A percentile compares a stretch with the other conserved stretches of the same genome.
Evolutionary conservation across 2,113 vertebrate species (phyloP).

Genomic region (Camelus bactrianus): DNA sequence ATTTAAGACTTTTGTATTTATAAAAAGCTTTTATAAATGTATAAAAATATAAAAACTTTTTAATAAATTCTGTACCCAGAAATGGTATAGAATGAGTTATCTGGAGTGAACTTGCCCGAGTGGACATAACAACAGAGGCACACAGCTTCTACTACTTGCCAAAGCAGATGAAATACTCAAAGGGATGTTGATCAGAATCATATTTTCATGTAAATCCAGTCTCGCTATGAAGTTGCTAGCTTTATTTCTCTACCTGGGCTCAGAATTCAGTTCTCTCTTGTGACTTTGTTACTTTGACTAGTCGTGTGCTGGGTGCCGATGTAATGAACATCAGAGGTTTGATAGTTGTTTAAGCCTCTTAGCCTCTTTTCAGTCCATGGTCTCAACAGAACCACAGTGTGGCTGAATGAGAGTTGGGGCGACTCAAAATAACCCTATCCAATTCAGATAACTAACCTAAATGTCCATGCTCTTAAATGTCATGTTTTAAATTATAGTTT

Average conservation of each 20-base stretch:
- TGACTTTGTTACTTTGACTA: not conserved
- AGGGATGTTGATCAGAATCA: not conserved
- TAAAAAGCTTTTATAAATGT: not conserved
- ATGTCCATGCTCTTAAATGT: not conserved
- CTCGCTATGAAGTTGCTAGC: not conserved
- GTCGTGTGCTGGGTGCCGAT: not conserved
- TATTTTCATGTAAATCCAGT: not conserved
- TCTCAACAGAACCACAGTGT: not conserved
- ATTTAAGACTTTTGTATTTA: not conserved
- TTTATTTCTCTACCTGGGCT: not conserved
- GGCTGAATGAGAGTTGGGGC: not conserved
- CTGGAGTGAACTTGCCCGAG: not conserved
- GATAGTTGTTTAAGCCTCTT: not conserved
- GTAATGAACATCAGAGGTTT: not conserved
- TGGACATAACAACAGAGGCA: not conserved
- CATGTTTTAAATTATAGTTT: not conserved
- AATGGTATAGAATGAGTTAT: not conserved
- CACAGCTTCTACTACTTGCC: not conserved
- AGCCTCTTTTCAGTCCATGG: not conserved
- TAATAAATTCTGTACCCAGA: not conserved
- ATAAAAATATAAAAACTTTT: too few species aligned
- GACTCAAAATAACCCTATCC: not conserved
- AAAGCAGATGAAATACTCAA: not conserved
- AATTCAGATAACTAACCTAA: constrained; percentile 29
- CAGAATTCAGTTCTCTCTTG: not conserved